Evolutionary conservation across 2,113 vertebrate genomes (phyloP), one percentile per base, ranked within the genome.

Genomic region (Nesoenas mayeri): DNA sequence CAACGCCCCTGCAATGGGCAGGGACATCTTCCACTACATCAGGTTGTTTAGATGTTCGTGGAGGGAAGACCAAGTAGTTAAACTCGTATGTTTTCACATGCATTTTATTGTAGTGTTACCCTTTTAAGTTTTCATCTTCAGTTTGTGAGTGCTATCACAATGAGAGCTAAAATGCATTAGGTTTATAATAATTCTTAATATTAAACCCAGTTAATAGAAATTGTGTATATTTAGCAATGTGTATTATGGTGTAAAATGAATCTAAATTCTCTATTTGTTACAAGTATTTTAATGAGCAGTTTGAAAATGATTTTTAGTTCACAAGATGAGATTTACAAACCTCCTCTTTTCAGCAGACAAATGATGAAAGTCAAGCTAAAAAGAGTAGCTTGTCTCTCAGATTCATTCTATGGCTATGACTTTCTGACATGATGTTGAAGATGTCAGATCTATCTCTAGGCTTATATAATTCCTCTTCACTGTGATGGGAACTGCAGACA

Each of bases 281-380:
- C 22, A 36, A 12, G 9, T 87, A 50, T 88, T 91, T 83, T 70
- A 94, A 92, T 84, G 58, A 92, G 32, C 78, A 65, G 26, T 65
- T 62, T 88, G 78, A 94, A 93, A 96, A 92, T 92, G 26, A 74
- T 92, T 95, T 66, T 88, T 6, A 26, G 42, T 77, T 97, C 61
- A 67, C 17, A 69, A 69, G 64, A 47, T 88, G 66, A 90, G 64
- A 42, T 95, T 95, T 93, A 40, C 47, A 81, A 73, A 29, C 60
- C 14, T 92, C 44, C 36, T 36, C 80, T 89, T 90, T 94, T 70
- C 48, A 69, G 44, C 53, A 84, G 73, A 80, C 44, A 72, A 82
- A 53, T 53, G 61, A 84, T 75, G 36, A 29, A 69, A 95, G 8
- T 95, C 40, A 87, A 95, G 95, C 93, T 86, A 88, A 80, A 95